Evolutionary conservation across 1,140 invertebrate genomes (phyloP).

Genomic region (Rhynchophorus ferrugineus): DNA sequence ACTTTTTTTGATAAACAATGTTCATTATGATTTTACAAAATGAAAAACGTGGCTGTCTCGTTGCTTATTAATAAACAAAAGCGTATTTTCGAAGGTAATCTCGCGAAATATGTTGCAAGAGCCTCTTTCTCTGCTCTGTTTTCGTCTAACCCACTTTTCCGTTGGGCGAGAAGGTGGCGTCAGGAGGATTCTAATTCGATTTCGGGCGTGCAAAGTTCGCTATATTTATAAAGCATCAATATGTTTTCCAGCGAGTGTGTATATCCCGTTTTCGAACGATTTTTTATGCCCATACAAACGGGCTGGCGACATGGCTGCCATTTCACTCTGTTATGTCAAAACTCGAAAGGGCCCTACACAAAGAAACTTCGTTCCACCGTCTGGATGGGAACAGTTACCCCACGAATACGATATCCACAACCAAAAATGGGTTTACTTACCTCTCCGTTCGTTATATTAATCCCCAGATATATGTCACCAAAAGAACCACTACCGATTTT

Average conservation of each 20-base stretch:
- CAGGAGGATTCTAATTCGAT: too few species aligned
- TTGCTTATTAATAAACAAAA: background rate
- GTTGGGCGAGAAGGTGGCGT: too few species aligned
- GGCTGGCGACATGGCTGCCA: slow-evolving; percentile 32
- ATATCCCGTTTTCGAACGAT: too few species aligned
- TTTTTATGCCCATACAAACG: slow-evolving; percentile 17
- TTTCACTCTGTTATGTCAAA: slow-evolving; percentile 22
- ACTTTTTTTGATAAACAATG: too few species aligned
- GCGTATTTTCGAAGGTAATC: background rate
- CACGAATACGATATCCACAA: too few species aligned
- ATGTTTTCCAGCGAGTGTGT: too few species aligned
- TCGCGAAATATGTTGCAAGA: slow-evolving; percentile 28
- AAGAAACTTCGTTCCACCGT: slow-evolving; percentile 1
- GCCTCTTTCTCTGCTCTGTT: slow-evolving; percentile 23
- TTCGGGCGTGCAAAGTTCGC: background rate
- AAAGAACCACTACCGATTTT: slow-evolving; percentile 99
- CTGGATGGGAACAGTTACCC: too few species aligned
- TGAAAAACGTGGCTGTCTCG: background rate
- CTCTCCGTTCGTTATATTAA: slow-evolving; percentile 94
- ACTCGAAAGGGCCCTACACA: slow-evolving; percentile 1
- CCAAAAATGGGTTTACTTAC: too few species aligned
- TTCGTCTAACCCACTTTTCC: slow-evolving; percentile 30
- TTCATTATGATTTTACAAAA: too few species aligned
- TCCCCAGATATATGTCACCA: slow-evolving; percentile 96
- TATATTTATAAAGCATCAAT: too few species aligned